Percentiles rank a stretch among this genome's conserved stretches.
Conservation (phyloP, 2,113 vertebrate species). For the Neotragus pygmaeus region DNA sequence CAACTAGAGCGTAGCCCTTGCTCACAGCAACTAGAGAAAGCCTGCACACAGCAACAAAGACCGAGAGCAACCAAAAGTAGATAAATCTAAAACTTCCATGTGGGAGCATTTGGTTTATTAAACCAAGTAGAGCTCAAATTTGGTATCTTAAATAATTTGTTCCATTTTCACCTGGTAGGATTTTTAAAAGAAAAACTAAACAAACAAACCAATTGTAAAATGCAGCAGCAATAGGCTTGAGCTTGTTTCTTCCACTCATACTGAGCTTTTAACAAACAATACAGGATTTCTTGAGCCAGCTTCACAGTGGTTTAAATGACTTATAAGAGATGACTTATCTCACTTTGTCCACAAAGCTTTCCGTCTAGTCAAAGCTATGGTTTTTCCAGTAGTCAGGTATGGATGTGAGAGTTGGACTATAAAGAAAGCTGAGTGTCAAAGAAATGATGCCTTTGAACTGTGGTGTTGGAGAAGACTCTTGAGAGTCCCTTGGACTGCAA, state of each 20-base stretch:
- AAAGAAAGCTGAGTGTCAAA: not conserved
- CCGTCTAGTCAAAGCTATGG: not conserved
- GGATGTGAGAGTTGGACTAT: not conserved
- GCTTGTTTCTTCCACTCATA: not conserved
- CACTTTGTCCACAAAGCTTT: not conserved
- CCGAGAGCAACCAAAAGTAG: not conserved
- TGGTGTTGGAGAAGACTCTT: not conserved
- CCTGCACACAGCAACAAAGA: not conserved
- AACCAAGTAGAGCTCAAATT: not conserved
- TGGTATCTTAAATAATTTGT: conserved; percentile 18
- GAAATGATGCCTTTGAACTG: not conserved
- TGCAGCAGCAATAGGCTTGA: not conserved
- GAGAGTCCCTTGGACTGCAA: not conserved
- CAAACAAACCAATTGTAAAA: not conserved
- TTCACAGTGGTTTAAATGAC: not conserved
- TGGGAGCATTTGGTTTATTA: not conserved
- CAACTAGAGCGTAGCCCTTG: not conserved
- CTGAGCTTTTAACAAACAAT: not conserved
- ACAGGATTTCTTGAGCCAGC: not conserved
- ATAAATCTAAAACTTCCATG: not conserved
- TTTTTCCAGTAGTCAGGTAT: not conserved
- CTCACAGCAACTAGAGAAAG: not conserved
- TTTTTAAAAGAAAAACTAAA: not conserved
- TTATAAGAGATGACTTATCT: not conserved
- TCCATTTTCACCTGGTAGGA: not conserved